phyloP scores from a whole-genome alignment of 2,113 vertebrate genomes.

The Malurus alboscapulatus region DNA sequence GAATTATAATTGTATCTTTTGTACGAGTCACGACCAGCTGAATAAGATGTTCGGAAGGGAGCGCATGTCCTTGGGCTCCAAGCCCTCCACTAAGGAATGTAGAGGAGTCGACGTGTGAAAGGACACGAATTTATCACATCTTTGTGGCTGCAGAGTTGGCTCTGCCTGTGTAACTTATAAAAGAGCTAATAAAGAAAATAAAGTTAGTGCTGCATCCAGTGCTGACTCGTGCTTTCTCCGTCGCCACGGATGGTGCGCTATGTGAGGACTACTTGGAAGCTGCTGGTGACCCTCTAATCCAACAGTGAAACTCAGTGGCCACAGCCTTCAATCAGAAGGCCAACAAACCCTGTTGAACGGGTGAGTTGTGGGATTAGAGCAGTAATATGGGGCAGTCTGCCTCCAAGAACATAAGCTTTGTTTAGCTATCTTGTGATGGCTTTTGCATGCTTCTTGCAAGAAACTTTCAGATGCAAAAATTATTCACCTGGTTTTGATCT shows the following conservation, averaged over 20 bases:
- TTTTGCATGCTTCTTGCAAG: not conserved
- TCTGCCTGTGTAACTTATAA: accelerated
- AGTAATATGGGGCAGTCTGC: not conserved
- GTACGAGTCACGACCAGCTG: accelerated
- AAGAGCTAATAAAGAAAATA: not conserved
- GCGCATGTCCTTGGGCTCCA: not conserved
- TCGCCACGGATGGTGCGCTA: accelerated
- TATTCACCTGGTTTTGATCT: not conserved
- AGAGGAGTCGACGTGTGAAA: not conserved
- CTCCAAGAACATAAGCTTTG: not conserved
- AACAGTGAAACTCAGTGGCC: accelerated
- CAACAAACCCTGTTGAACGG: accelerated
- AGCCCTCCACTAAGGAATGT: not conserved
- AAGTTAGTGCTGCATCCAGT: not conserved
- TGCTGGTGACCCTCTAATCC: not conserved
- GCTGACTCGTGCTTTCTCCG: not conserved
- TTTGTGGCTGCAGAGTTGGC: not conserved
- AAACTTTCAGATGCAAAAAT: not conserved
- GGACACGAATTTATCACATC: not conserved
- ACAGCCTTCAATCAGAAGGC: not conserved
- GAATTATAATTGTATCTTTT: not conserved
- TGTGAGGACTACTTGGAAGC: not conserved
- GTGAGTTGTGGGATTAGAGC: not conserved
- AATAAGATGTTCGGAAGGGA: not conserved
- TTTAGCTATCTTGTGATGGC: accelerated